These are phyloP conservation scores for Dipodomys merriami DNA, from an alignment of 2,113 vertebrate species.

Conservation along the genomic window DNA sequence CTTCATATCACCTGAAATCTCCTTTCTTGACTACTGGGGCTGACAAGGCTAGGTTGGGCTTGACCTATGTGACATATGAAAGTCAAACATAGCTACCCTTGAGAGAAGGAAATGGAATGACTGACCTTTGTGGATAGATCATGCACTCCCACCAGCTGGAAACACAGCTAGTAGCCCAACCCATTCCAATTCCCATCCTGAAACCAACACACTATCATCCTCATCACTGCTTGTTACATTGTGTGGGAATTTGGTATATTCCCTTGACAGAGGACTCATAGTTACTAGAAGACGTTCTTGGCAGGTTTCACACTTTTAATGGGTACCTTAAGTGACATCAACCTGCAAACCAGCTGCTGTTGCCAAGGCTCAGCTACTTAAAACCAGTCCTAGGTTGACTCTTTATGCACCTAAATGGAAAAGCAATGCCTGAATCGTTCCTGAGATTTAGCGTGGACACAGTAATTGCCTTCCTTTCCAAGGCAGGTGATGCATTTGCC, in stretches of 20 bases:
- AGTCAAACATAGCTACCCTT: slow-evolving; percentile 10
- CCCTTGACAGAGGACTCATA: slow-evolving; percentile 70
- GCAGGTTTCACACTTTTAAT: slow-evolving; percentile 80
- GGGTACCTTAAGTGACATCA: slow-evolving; percentile 82
- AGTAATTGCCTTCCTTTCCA: slow-evolving; percentile 85
- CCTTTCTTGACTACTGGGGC: neutral
- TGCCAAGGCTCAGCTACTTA: slow-evolving; percentile 74
- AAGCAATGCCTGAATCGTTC: slow-evolving; percentile 70
- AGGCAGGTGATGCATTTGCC: slow-evolving; percentile 81
- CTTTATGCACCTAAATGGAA: slow-evolving; percentile 78
- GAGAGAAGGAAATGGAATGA: neutral
- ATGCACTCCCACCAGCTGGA: neutral
- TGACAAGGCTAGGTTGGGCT: neutral
- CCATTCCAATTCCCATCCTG: neutral
- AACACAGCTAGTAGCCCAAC: neutral
- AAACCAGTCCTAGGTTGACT: slow-evolving; percentile 68
- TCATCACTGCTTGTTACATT: neutral
- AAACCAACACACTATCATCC: neutral
- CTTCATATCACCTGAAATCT: neutral
- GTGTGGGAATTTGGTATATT: neutral
- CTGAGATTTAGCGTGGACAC: slow-evolving; percentile 79
- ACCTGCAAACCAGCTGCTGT: slow-evolving; percentile 78
- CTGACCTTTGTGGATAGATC: neutral
- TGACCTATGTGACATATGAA: neutral
- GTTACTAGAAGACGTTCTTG: slow-evolving; percentile 70